These are phyloP conservation scores for Puntigrus tetrazona DNA, from an alignment of 2,113 vertebrate species.

Conservation along the genomic window DNA sequence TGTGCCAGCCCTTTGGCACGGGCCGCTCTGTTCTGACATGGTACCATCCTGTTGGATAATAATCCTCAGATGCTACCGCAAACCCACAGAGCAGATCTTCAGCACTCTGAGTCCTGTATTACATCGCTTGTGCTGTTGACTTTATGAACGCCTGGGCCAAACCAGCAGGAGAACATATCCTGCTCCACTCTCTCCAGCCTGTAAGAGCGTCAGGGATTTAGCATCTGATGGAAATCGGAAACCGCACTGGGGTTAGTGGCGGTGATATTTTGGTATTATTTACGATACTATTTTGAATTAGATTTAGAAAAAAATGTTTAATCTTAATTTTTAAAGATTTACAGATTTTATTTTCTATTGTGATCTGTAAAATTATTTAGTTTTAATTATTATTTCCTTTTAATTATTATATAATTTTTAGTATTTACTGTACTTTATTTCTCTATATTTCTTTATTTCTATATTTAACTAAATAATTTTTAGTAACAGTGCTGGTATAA, in stretches of 20 bases:
- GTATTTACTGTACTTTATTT: neutral
- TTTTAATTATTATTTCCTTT: neutral
- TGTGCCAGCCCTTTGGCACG: constrained; percentile 33
- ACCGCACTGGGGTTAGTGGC: neutral
- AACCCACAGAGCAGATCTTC: constrained; percentile 29
- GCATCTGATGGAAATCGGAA: neutral
- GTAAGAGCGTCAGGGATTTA: neutral
- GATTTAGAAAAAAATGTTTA: neutral
- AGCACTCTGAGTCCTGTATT: neutral
- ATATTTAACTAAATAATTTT: too few relatives aligned
- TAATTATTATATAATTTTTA: neutral
- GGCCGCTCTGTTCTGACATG: constrained; percentile 43
- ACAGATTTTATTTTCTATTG: too few relatives aligned
- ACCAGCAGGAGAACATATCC: neutral
- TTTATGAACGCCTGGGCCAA: neutral
- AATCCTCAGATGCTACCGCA: constrained; percentile 32
- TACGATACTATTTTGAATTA: neutral
- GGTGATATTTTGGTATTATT: neutral
- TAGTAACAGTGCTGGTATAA: neutral
- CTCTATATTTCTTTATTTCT: too few relatives aligned
- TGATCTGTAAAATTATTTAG: neutral
- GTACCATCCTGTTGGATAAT: constrained; percentile 47
- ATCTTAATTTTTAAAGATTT: too few relatives aligned
- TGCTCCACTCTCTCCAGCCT: neutral
- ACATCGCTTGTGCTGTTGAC: constrained; percentile 23